These are phyloP conservation scores for Pseudomyrmex concolor DNA, from an alignment of 1,140 invertebrate species.

Conservation along the genomic window DNA sequence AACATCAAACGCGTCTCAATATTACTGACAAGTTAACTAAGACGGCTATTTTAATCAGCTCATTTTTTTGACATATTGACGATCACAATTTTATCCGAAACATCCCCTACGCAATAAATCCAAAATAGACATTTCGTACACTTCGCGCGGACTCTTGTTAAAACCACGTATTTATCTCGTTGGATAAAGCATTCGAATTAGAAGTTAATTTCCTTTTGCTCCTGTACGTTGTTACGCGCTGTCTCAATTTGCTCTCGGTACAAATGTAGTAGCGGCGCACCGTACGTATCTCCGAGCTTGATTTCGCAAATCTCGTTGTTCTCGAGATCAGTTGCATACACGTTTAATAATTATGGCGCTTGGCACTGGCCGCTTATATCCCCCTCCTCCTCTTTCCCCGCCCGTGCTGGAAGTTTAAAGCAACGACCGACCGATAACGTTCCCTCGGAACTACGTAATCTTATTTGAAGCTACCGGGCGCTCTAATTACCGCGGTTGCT, in stretches of 20 bases:
- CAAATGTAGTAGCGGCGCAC: neutral
- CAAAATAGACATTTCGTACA: neutral
- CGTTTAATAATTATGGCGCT: conserved; percentile 55
- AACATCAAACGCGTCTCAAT: no score
- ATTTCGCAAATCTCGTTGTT: conserved; percentile 52
- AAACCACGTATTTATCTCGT: neutral
- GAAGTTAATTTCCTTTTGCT: conserved; percentile 15
- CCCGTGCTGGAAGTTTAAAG: conserved; percentile 43
- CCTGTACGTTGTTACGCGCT: neutral
- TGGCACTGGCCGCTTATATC: conserved; percentile 20
- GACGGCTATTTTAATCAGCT: no score
- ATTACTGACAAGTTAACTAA: no score
- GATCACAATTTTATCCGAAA: neutral
- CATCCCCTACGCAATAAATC: neutral
- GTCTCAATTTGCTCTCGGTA: conserved; percentile 20
- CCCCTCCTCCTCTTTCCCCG: neutral
- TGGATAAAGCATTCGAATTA: conserved; percentile 21
- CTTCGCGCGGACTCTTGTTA: neutral
- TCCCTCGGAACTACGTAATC: conserved; percentile 60
- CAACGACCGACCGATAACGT: conserved; percentile 60
- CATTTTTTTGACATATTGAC: no score
- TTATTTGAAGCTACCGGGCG: conserved; percentile 57
- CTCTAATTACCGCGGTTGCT: conserved; percentile 62
- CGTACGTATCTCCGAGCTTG: neutral
- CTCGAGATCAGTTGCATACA: conserved; percentile 54